Evolutionary conservation across 2,113 vertebrate species (phyloP).

Genomic region (Heloderma charlesbogerti): DNA sequence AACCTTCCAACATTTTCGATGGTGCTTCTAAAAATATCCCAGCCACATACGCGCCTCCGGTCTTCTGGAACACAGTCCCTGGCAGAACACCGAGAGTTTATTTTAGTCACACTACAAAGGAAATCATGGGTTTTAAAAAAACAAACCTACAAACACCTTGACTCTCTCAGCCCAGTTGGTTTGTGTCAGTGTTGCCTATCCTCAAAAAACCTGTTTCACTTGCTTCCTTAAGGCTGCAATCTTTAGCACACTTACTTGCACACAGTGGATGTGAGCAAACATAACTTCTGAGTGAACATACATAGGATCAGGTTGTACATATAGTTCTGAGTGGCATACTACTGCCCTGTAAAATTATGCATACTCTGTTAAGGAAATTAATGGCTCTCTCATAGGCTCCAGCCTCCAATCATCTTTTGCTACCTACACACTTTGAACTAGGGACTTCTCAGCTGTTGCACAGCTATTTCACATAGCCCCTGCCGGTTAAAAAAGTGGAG

Average conservation of each 20-base stretch:
- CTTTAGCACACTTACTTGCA: no score
- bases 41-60: background rate
- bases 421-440: background rate
- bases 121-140: background rate
- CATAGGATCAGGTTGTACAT: background rate
- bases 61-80: background rate
- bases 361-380: background rate
- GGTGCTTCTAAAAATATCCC: slow-evolving; percentile 12
- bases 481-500: background rate
- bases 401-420: background rate
- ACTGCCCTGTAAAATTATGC: no score
- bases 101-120: slow-evolving; percentile 3
- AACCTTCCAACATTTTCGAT: background rate
- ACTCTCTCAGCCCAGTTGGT: background rate
- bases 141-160: background rate
- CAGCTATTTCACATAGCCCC: background rate
- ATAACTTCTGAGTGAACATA: background rate
- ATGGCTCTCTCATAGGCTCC: background rate
- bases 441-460: background rate
- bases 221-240: background rate
- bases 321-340: background rate
- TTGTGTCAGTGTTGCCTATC: background rate
- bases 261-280: background rate
- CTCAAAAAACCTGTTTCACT: background rate
- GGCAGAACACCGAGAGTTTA: background rate